Evolutionary conservation across 2,888 invertebrate genomes (phyloP).

Genomic region (Gymnoscelis rufifasciata): DNA sequence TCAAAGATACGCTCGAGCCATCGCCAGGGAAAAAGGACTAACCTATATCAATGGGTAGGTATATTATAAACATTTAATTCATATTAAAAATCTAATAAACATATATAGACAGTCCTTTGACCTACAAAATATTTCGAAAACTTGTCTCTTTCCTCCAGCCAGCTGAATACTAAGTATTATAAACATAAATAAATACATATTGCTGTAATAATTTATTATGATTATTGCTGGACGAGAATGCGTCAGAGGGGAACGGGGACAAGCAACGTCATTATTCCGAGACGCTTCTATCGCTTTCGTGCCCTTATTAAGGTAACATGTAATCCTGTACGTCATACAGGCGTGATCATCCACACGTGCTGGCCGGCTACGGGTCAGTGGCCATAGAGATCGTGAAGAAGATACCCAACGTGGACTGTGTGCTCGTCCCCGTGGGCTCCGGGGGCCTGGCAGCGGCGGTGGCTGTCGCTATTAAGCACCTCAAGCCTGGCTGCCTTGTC

Average conservation of each 20-base stretch:
- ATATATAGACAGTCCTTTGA: not conserved
- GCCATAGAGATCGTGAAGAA: constrained; percentile 95
- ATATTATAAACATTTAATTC: too few relatives aligned
- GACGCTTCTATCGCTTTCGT: too few relatives aligned
- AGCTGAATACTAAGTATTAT: too few relatives aligned
- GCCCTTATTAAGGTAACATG: too few relatives aligned
- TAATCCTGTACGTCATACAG: too few relatives aligned
- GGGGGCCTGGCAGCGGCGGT: constrained; percentile 93
- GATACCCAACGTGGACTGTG: constrained; percentile 89
- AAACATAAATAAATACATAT: too few relatives aligned
- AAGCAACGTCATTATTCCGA: too few relatives aligned
- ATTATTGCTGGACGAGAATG: too few relatives aligned
- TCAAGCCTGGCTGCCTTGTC: constrained; percentile 88
- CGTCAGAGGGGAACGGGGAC: too few relatives aligned
- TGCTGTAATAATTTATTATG: too few relatives aligned
- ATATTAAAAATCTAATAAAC: not conserved
- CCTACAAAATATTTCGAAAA: too few relatives aligned
- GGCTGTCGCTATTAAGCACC: constrained; percentile 89
- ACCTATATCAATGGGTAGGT: constrained; percentile 84
- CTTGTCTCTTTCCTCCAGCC: too few relatives aligned
- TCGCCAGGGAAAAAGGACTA: constrained; percentile 79
- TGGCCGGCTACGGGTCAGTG: constrained; percentile 95
- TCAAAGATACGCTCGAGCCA: constrained; percentile 77
- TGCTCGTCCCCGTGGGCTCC: constrained; percentile 93
- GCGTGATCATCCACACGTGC: constrained; percentile 94